Evolutionary conservation across 2,888 invertebrate species (phyloP).

Genomic region (Dromius quadrimaculatus): DNA sequence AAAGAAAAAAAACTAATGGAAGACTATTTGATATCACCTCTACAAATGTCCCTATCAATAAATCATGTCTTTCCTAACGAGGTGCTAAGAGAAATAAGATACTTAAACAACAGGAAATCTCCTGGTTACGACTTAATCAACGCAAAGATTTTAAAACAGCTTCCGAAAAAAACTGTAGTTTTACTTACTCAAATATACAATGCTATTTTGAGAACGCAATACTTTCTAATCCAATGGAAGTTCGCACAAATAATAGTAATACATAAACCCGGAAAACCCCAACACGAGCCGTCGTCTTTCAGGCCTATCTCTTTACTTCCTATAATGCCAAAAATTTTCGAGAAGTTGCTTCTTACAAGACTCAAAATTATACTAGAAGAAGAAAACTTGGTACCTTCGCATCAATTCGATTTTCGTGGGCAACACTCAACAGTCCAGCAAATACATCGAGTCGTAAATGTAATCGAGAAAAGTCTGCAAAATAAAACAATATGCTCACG

Average conservation of each 20-base stretch:
- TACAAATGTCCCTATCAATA: background rate
- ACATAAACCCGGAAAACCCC: constrained; percentile 55
- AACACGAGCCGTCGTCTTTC: constrained; percentile 53
- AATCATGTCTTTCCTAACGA: constrained; percentile 8
- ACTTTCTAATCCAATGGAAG: constrained; percentile 54
- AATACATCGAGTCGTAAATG: too few species aligned
- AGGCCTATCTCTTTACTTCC: constrained; percentile 57
- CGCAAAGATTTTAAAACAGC: constrained; percentile 53
- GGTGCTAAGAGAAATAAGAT: constrained; percentile 1
- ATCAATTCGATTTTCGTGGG: too few species aligned
- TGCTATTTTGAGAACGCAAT: constrained; percentile 53
- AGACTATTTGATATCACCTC: background rate
- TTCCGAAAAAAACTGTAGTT: constrained; percentile 33
- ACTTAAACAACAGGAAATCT: constrained; percentile 49
- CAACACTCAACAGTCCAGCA: too few species aligned
- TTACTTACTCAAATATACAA: constrained; percentile 28
- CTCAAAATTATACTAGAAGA: constrained; percentile 48
- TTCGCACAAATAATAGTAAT: constrained; percentile 58
- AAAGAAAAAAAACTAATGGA: background rate
- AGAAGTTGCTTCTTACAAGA: constrained; percentile 55
- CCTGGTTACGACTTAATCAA: constrained; percentile 56
- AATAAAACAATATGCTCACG: too few species aligned
- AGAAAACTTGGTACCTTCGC: constrained; percentile 12
- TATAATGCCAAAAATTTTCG: constrained; percentile 56
- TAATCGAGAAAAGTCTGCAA: too few species aligned